Evolutionary conservation across 2,888 invertebrate species (phyloP).

Genomic region (Drosophila dives): DNA sequence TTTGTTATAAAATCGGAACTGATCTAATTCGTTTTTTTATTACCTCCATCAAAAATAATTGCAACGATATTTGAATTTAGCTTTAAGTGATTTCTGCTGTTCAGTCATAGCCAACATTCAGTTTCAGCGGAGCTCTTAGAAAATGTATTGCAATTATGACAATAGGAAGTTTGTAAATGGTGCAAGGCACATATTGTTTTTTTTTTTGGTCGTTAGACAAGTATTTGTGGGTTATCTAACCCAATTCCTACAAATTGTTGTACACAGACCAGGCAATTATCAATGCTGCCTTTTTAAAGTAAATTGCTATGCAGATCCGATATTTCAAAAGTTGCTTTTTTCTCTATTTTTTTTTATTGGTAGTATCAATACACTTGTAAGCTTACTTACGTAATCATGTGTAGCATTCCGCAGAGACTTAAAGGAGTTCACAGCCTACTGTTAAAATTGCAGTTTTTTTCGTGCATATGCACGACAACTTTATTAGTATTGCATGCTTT

Average conservation of each 20-base stretch:
- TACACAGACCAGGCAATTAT: conserved; percentile 22
- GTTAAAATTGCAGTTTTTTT: neutral
- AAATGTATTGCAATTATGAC: neutral
- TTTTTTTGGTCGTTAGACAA: conserved; percentile 7
- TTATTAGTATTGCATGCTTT: neutral
- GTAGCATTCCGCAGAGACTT: neutral
- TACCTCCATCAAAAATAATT: neutral
- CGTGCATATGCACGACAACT: neutral
- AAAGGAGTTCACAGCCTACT: neutral
- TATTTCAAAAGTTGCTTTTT: conserved; percentile 37
- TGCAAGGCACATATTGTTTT: neutral
- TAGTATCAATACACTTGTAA: neutral
- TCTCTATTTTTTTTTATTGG: neutral
- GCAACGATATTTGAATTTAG: neutral
- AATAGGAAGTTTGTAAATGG: conserved; percentile 1
- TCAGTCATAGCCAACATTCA: neutral
- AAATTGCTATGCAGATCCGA: conserved; percentile 29
- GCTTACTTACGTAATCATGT: neutral
- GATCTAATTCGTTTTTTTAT: neutral
- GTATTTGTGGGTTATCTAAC: conserved; percentile 11
- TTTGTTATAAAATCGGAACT: neutral
- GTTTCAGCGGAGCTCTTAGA: neutral
- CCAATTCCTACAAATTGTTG: neutral
- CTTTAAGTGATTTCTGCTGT: neutral
- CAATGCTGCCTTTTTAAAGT: conserved; percentile 23